Percentiles rank a stretch among this genome's conserved stretches.
These are phyloP conservation scores for Rhynchonycteris naso DNA, from an alignment of 2,797 vertebrate species.

Conservation along the genomic window DNA sequence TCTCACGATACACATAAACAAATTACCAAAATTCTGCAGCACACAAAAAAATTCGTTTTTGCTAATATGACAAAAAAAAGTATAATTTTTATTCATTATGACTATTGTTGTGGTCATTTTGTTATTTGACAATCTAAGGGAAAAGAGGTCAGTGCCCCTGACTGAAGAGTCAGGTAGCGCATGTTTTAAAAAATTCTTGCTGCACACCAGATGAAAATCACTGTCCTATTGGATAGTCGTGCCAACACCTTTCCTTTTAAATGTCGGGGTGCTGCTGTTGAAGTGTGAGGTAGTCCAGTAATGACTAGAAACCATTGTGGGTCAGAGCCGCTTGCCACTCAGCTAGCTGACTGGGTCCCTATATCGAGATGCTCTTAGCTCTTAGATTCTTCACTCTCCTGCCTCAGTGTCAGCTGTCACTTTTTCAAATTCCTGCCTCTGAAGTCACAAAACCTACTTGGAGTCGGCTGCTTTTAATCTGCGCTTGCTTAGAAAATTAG, in stretches of 20 bases:
- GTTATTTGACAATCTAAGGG: neutral
- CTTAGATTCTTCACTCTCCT: neutral
- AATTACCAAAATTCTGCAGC: neutral
- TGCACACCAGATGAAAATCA: neutral
- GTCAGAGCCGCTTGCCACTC: neutral
- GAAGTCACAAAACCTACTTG: neutral
- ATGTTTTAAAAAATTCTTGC: neutral
- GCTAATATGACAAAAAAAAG: neutral
- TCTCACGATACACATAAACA: neutral
- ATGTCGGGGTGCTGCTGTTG: neutral
- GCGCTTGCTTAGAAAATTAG: neutral
- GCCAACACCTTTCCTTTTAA: neutral
- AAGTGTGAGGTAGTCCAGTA: neutral
- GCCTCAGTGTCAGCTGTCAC: neutral
- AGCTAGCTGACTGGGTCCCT: neutral
- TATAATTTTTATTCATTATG: neutral
- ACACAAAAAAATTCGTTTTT: neutral
- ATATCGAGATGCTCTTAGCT: neutral
- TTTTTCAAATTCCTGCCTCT: neutral
- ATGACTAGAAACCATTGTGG: accelerated
- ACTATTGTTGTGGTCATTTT: neutral
- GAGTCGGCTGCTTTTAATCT: neutral
- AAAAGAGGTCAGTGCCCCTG: neutral
- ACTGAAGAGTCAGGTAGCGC: neutral
- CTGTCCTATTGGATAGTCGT: neutral